Percentiles rank a stretch among this genome's conserved stretches.
Conservation (phyloP, 2,888 invertebrate species). For the Microctonus hyperodae region DNA sequence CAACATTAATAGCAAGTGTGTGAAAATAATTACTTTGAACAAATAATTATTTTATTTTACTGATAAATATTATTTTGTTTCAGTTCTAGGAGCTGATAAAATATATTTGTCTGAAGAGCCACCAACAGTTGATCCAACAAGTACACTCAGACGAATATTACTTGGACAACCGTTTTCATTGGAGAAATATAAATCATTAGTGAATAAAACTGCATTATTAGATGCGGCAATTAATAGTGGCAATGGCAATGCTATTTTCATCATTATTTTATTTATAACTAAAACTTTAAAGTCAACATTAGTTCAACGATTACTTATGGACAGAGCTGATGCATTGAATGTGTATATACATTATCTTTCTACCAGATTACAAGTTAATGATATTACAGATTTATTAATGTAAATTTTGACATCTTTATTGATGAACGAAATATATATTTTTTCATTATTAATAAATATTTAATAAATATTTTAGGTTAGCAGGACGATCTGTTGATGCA, state of each 20-base stretch:
- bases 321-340: constrained; percentile 74
- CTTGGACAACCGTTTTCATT: constrained; percentile 65
- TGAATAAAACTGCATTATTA: constrained; percentile 74
- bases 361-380: constrained; percentile 71
- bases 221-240: constrained; percentile 75
- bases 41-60: constrained; percentile 2
- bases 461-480: constrained; percentile 65
- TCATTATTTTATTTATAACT: constrained; percentile 76
- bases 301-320: constrained; percentile 74
- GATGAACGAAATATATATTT: constrained; percentile 8
- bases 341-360: constrained; percentile 80
- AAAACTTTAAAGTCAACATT: constrained; percentile 76
- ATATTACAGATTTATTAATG: constrained; percentile 78
- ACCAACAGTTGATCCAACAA: constrained; percentile 59
- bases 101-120: constrained; percentile 53
- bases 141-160: constrained; percentile 66
- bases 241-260: constrained; percentile 80
- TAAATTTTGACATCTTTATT: constrained; percentile 60
- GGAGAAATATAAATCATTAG: constrained; percentile 65
- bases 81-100: constrained; percentile 64
- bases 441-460: constrained; percentile 13
- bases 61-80: background rate
- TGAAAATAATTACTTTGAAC: constrained; percentile 4
- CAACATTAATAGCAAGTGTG: constrained; percentile 60
- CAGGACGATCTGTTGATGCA: constrained; percentile 73